These are phyloP conservation scores for Uloborus plumipes DNA, from an alignment of 2,888 invertebrate genomes.

Conservation along the genomic window DNA sequence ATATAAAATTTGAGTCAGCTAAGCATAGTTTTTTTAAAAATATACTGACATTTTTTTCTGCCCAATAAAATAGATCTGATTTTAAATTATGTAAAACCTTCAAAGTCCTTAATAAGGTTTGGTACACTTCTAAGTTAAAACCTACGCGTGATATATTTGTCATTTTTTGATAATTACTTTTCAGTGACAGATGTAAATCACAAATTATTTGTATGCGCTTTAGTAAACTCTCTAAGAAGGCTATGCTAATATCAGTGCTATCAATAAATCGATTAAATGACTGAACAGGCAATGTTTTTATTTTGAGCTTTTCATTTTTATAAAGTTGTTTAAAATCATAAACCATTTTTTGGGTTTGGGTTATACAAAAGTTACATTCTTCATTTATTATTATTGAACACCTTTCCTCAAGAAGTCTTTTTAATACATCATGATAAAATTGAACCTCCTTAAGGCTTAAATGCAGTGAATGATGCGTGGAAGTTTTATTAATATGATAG, in stretches of 20 bases:
- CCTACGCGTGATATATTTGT: conserved; percentile 39
- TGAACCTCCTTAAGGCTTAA: conserved; percentile 25
- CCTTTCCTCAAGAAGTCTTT: conserved; percentile 32
- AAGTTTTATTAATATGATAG: neutral
- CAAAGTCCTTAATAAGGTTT: conserved; percentile 29
- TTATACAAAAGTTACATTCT: conserved; percentile 35
- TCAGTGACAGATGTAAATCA: conserved; percentile 45
- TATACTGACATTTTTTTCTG: conserved; percentile 25
- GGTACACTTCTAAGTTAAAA: conserved; percentile 34
- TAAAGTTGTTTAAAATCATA: conserved; percentile 37
- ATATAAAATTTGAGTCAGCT: conserved; percentile 48
- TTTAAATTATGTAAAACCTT: conserved; percentile 20
- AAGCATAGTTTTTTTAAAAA: conserved; percentile 42
- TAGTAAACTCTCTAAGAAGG: conserved; percentile 28
- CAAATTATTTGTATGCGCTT: conserved; percentile 35
- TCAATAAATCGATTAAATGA: conserved; percentile 45
- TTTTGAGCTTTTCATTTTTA: conserved; percentile 43
- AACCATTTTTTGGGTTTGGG: conserved; percentile 24
- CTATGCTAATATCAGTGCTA: conserved; percentile 38
- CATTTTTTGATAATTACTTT: conserved; percentile 42
- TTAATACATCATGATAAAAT: conserved; percentile 28
- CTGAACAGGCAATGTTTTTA: conserved; percentile 44
- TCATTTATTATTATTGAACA: conserved; percentile 34
- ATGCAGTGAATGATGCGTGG: neutral
- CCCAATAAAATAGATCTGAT: conserved; percentile 41